Evolutionary conservation across 2,797 vertebrate species (phyloP), one percentile per base, ranked within the genome.

Genomic region (Vespertilio murinus): DNA sequence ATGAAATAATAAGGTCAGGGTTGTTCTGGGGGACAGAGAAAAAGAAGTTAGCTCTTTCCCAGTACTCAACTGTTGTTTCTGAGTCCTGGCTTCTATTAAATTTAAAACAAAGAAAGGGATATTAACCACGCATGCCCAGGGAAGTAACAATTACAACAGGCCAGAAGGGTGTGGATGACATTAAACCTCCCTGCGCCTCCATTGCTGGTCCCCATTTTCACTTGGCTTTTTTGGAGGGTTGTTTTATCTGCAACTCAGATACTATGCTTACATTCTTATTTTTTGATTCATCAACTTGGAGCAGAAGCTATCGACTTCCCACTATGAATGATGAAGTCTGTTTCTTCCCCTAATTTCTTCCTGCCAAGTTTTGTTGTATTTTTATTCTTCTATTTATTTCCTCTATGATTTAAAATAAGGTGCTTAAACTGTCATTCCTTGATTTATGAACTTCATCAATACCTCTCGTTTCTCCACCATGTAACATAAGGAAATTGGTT

Each of bases 371-470:
- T 92, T 33, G 54, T 83, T 94, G 20, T 77, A 64, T 92, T 94
- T 92, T 95, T 86, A 78, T 91, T 88, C 74, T 88, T 89, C 18
- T 90, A 67, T 54, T 74, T 93, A 78, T 91, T 91, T 91, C 52
- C 45, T 88, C 40, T 88, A 12, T 30, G 54, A 73, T 85, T 95
- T 90, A 93, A 91, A 80, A 81, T 13, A 71, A 73, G 30, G 28
- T 30, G 18, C 52, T 73, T 75, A 71, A 82, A 45, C 23, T n/a
- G 52, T 90, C 56, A 45, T 88, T 82, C 52, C 33, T 73, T 69
- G 74, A 85, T 70, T 75, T 64, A 75, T 93, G 73, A 80, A 74
- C 56, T 83, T 77, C 59, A 47, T 65, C 59, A 80, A 52, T 59
- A 4, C 35, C 38, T 91, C 75, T 80, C 61, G 22, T 77, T 84